These are phyloP conservation scores for Zoanthus gigantus DNA, from an alignment of 92 coral and sea anemone species.

Conservation along the genomic window DNA sequence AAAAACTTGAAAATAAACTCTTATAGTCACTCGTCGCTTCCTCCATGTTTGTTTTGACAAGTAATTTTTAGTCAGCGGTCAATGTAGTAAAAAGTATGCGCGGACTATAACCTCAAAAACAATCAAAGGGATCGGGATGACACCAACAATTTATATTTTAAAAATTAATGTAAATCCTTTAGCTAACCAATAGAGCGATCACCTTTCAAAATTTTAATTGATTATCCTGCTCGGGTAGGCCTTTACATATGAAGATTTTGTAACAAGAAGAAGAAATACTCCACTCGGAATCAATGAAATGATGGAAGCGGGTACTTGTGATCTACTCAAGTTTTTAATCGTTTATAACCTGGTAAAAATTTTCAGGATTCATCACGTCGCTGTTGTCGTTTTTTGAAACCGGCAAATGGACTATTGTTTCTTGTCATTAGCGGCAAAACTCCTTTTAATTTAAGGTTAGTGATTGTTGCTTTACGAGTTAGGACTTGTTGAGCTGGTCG, in stretches of 20 bases:
- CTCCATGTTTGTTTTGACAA: conserved; percentile 54
- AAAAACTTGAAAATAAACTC: background rate
- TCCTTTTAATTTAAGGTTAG: background rate
- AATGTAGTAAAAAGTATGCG: conserved; percentile 13
- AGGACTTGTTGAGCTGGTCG: background rate
- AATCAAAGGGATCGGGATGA: background rate
- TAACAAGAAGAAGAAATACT: background rate
- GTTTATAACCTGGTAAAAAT: background rate
- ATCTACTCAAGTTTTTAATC: background rate
- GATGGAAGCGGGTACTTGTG: background rate
- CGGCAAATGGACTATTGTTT: background rate
- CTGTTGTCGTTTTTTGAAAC: background rate
- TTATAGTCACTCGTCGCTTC: background rate
- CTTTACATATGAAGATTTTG: background rate
- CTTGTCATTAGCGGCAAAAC: background rate
- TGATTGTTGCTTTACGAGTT: background rate
- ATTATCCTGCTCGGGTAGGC: background rate
- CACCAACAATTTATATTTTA: background rate
- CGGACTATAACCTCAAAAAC: background rate
- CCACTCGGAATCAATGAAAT: background rate
- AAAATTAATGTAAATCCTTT: background rate
- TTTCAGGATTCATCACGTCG: background rate
- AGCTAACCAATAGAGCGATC: background rate
- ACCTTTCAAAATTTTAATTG: conserved; percentile 14
- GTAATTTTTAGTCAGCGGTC: conserved; percentile 46